Evolutionary conservation across 2,888 invertebrate genomes (phyloP).

Genomic region (Bellardia pandia): DNA sequence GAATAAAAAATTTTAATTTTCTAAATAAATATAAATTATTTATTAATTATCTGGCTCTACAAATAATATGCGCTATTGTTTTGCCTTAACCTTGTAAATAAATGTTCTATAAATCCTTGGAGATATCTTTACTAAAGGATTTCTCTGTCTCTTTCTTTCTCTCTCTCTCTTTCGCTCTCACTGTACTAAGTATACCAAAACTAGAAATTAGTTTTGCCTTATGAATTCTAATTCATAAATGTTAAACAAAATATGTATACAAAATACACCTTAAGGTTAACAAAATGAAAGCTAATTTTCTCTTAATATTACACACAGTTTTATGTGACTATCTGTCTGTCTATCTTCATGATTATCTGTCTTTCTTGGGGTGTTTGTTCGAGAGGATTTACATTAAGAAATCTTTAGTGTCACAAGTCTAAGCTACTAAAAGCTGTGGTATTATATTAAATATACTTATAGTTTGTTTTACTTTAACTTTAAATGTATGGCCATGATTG

Average conservation of each 20-base stretch:
- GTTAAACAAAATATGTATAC: neutral
- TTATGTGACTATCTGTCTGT: neutral
- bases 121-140: conserved; percentile 1
- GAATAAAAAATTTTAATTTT: too few relatives aligned
- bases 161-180: too few relatives aligned
- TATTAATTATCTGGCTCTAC: too few relatives aligned
- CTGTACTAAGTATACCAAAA: neutral
- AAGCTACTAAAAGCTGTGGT: neutral
- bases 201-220: conserved; percentile 52
- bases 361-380: neutral
- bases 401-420: neutral
- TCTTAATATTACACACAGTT: neutral
- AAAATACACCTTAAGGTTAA: neutral
- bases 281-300: conserved; percentile 1
- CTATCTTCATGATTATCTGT: neutral
- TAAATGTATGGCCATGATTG: neutral
- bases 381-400: neutral
- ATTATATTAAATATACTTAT: neutral
- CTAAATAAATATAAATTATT: too few relatives aligned
- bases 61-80: neutral
- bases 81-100: neutral
- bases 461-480: neutral
- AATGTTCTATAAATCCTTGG: neutral
- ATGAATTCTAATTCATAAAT: conserved; percentile 20
- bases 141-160: neutral